Evolutionary conservation across 2,797 vertebrate species (phyloP), one percentile per base, ranked within the genome.

Genomic region (Chelonia mydas): DNA sequence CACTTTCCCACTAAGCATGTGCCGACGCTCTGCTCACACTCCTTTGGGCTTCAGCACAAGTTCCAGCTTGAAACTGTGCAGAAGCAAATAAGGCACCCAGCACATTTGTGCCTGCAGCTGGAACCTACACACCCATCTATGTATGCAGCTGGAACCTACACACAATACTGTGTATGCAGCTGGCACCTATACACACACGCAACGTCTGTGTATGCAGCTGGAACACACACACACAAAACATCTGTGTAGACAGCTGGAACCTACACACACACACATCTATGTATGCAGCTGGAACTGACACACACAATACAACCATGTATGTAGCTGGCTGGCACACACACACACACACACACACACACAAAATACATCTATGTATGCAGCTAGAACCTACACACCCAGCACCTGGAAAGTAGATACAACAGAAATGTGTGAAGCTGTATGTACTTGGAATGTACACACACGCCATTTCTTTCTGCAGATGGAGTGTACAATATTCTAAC

Each of bases 1-100:
- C 1, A 54, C 27, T n/a, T 16, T 9, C 19, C 2, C 65, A 25
- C 33, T 0, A 27, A 1, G 33, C 7, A 27, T 0, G 3, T 4
- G 15, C n/a, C 5, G 25, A 21, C 0, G 1, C 7, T 4, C 28
- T 19, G 7, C 45, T 3, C 3, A 25, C 50, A n/a, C 33, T 65
- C 65, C 15, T 21, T 11, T 68, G n/a, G n/a, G n/a, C 61, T n/a
- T 33, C 33, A n/a, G 33, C 15, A n/a, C 61, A 65, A n/a, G 33
- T 68, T 68, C 33, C 33, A 47, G 13, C 37, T 28, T 25, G 72
- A 47, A 28, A 16, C 3, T 47, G 72, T 47, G 41, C 72, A 47
- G 72, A 27, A 76, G 41, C 41, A 76, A 76, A 47, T 4, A 76
- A 27, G 41, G 45, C 9, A 28, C 72, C 61, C n/a, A 37, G 65